Percentiles rank a stretch among this genome's conserved stretches.
phyloP scores from a whole-genome alignment of 2,113 vertebrate species.

The Serinus canaria region DNA sequence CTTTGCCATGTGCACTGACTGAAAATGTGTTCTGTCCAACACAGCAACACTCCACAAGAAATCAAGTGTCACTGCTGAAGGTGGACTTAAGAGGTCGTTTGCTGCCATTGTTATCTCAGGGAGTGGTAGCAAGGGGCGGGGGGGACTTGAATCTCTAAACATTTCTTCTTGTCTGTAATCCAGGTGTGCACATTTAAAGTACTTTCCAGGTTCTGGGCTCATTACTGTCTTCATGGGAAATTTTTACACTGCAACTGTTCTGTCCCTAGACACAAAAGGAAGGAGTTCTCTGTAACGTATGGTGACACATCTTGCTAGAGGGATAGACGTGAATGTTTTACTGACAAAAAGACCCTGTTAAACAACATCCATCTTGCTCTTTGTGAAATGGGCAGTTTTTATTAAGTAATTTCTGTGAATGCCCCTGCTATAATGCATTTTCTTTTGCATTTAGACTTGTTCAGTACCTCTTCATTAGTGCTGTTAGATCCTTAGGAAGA shows the following conservation, averaged over 20 bases:
- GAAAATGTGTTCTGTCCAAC: neutral
- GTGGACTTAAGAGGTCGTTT: neutral
- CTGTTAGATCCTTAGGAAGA: neutral
- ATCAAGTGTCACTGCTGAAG: neutral
- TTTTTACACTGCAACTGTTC: neutral
- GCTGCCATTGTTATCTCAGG: neutral
- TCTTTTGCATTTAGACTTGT: neutral
- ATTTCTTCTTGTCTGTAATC: neutral
- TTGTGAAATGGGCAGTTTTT: neutral
- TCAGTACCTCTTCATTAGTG: neutral
- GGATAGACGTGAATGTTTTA: neutral
- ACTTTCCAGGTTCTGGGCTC: neutral
- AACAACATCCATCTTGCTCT: neutral
- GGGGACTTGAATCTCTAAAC: neutral
- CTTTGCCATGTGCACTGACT: neutral
- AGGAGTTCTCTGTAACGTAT: neutral
- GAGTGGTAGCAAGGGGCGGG: neutral
- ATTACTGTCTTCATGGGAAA: neutral
- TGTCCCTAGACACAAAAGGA: neutral
- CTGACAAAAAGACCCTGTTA: neutral
- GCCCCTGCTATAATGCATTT: neutral
- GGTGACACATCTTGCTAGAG: neutral
- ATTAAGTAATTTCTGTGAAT: neutral
- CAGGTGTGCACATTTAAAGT: neutral
- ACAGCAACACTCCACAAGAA: neutral